A percentile compares a stretch with the other conserved stretches of the same genome.
These are phyloP conservation scores for Agrypnia vestita DNA, from an alignment of 1,140 invertebrate genomes.

Conservation along the genomic window DNA sequence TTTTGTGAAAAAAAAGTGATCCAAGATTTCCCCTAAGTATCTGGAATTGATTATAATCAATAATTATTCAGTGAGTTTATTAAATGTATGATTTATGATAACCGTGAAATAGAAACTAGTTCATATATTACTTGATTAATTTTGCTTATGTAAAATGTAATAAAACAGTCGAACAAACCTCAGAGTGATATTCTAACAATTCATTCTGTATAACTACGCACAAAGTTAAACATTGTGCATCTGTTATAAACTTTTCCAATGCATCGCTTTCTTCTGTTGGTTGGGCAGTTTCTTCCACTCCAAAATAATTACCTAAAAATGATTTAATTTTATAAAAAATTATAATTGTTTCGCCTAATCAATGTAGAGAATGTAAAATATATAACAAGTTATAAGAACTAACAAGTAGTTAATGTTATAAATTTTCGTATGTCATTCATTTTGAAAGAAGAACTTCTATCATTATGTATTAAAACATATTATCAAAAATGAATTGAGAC, in stretches of 20 bases:
- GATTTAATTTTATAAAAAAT: background rate
- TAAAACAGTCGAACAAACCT: conserved; percentile 28
- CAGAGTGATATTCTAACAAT: conserved; percentile 51
- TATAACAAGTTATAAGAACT: background rate
- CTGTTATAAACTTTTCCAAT: conserved; percentile 50
- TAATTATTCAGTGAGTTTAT: too few relatives aligned
- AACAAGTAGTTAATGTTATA: conserved; percentile 22
- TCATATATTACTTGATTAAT: background rate
- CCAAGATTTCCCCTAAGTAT: conserved; percentile 37
- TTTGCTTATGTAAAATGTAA: background rate
- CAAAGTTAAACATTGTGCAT: conserved; percentile 52
- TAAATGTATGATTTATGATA: too few relatives aligned
- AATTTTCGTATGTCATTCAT: conserved; percentile 35
- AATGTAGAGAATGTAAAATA: background rate
- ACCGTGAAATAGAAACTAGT: too few relatives aligned
- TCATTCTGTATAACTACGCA: conserved; percentile 37
- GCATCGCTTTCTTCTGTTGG: conserved; percentile 32
- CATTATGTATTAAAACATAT: background rate
- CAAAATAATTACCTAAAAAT: conserved; percentile 34
- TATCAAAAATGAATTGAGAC: background rate
- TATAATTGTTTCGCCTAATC: background rate
- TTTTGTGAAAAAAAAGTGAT: conserved; percentile 57
- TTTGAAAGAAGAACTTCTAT: background rate
- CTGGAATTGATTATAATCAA: conserved; percentile 19
- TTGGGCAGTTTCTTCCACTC: conserved; percentile 11